Evolutionary conservation across 2,888 invertebrate species (phyloP).

Genomic region (Hirtodrosophila duncani): DNA sequence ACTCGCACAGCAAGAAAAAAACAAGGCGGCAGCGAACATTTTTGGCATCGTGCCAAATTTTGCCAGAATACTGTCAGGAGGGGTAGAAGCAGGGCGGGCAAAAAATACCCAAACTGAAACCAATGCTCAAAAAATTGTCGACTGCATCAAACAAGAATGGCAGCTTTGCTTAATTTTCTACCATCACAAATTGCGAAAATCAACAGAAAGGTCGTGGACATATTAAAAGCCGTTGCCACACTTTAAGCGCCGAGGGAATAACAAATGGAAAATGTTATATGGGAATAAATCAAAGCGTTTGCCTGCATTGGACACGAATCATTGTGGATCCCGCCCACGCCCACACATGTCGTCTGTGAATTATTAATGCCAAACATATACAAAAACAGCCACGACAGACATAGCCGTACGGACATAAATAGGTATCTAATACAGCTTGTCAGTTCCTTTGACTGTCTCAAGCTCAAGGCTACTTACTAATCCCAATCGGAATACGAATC

Average conservation of each 20-base stretch:
- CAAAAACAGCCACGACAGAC: slow-evolving; percentile 6
- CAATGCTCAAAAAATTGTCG: slow-evolving; percentile 32
- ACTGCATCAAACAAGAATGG: slow-evolving; percentile 21
- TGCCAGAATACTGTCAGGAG: background rate
- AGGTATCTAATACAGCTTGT: slow-evolving; percentile 20
- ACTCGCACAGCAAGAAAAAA: slow-evolving; percentile 42
- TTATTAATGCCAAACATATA: slow-evolving; percentile 37
- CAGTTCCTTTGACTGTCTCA: slow-evolving; percentile 39
- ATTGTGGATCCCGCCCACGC: slow-evolving; percentile 23
- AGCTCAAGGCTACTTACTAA: slow-evolving; percentile 20
- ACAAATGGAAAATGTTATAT: slow-evolving; percentile 27
- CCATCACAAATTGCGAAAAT: slow-evolving; percentile 15
- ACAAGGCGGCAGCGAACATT: slow-evolving; percentile 5
- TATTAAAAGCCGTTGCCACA: slow-evolving; percentile 18
- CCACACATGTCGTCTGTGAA: slow-evolving; percentile 14
- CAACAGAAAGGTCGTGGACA: slow-evolving; percentile 12
- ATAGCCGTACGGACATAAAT: background rate
- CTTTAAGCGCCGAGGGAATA: background rate
- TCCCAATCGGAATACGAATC: no score
- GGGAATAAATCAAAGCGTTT: slow-evolving; percentile 48
- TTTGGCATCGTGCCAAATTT: slow-evolving; percentile 39
- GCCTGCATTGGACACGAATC: slow-evolving; percentile 23
- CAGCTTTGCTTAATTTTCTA: slow-evolving; percentile 37
- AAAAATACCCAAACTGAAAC: slow-evolving; percentile 16
- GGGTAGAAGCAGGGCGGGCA: background rate